Conservation (phyloP, 2,113 vertebrate genomes). For the Enhydra lutris region DNA sequence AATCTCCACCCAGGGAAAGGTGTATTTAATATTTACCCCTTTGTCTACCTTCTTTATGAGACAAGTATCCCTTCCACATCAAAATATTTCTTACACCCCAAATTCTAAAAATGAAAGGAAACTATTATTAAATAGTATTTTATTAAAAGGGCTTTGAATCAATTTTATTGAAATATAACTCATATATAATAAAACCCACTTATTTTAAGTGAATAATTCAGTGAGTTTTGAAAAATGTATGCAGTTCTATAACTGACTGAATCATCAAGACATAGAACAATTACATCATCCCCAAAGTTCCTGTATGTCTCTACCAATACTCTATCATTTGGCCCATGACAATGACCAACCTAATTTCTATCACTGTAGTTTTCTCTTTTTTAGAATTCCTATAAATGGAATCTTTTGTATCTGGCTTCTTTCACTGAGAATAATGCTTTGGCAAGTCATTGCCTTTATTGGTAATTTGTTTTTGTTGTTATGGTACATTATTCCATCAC, state of each 20-base stretch:
- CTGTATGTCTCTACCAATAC: neutral
- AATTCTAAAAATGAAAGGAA: neutral
- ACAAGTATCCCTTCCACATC: neutral
- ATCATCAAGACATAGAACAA: neutral
- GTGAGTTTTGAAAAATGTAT: neutral
- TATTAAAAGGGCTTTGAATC: neutral
- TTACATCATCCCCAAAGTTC: neutral
- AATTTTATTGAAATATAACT: neutral
- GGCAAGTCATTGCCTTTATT: neutral
- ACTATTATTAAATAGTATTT: too few relatives aligned
- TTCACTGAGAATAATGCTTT: neutral
- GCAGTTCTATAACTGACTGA: neutral
- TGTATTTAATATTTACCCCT: neutral
- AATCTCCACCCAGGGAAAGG: neutral
- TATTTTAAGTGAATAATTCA: neutral
- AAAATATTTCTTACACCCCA: neutral
- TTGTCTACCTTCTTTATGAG: neutral
- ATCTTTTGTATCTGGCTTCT: neutral
- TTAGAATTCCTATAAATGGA: neutral
- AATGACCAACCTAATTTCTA: neutral
- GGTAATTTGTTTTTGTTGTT: neutral
- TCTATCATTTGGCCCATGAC: neutral
- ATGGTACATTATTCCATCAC: neutral
- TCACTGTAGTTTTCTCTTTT: neutral
- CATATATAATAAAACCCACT: slow-evolving; percentile 4